Conservation (phyloP, 2,113 vertebrate genomes). For the Clarias magur region DNA sequence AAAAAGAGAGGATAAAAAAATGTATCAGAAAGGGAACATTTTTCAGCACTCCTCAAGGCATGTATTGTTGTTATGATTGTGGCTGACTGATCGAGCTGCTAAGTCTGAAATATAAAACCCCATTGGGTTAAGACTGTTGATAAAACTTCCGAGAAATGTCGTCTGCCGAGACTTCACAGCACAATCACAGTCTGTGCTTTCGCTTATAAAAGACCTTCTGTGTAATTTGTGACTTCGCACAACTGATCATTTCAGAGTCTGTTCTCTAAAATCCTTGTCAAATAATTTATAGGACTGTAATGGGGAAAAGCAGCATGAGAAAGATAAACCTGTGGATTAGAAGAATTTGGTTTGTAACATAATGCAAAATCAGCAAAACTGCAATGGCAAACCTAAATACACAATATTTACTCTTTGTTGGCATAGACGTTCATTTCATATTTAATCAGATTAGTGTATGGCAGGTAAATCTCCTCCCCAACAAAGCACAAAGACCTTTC, state of each 20-base stretch:
- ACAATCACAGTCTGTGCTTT: not conserved
- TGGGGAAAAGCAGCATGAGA: not conserved
- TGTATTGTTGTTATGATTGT: constrained; percentile 36
- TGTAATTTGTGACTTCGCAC: not conserved
- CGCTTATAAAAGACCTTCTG: not conserved
- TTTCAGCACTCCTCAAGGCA: not conserved
- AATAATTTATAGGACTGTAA: not conserved
- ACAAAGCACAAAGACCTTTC: constrained; percentile 5
- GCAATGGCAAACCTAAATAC: not conserved
- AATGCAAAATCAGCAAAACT: constrained; percentile 3
- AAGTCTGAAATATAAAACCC: constrained; percentile 36
- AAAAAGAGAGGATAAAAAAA: constrained; percentile 17
- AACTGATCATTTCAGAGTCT: not conserved
- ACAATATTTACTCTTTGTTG: constrained; percentile 28
- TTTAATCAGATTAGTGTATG: constrained; percentile 33
- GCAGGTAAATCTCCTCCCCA: constrained; percentile 13
- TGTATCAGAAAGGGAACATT: not conserved
- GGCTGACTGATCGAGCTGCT: constrained; percentile 14
- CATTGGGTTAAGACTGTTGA: not conserved
- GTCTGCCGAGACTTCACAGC: not conserved
- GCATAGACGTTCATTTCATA: not conserved
- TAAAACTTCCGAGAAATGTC: constrained; percentile 22
- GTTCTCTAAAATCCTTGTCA: not conserved
- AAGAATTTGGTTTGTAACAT: not conserved
- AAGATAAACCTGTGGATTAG: not conserved